Evolutionary conservation across 2,888 invertebrate genomes (phyloP), one percentile per base, ranked within the genome.

Genomic region (Chorisops tibialis): DNA sequence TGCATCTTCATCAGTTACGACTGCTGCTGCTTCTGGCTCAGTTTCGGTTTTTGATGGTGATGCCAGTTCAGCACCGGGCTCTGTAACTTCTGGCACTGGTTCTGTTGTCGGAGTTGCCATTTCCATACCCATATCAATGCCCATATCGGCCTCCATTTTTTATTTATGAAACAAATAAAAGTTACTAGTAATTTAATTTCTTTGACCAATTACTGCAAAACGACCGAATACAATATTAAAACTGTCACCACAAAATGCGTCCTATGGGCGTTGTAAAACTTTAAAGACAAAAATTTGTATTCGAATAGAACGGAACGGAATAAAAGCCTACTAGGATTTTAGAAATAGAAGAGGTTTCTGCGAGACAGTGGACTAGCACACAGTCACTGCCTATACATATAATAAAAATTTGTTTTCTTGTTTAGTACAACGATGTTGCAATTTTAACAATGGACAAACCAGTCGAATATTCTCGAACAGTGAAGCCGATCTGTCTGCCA

Each of bases 341-440:
- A 41, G 12, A n/a, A 41, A 41, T 14, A 41, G 6, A 41, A 41
- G 12, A 41, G 12, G 12, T 41, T n/a, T 30, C 7, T 24, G 5
- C 9, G 1, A 9, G 5, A 30, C 9, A 30, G 30, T 30, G 30
- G 9, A 30, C 5, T 9, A 30, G 30, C 2, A n/a, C 9, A 30
- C 30, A 30, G 30, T 30, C 5, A 7, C n/a, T n/a, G n/a, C n/a
- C n/a, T n/a, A n/a, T n/a, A n/a, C n/a, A n/a, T n/a, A 18, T 16
- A 47, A 47, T 18, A 19, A 16, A 9, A 11, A 18, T 18, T 49
- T 45, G 9, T 22, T 39, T 62, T 19, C 9, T 11, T 56, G 51
- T 21, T 50, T 74, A 90, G 85, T 91, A 91, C 77, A 90, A 93
- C 71, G 93, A 94, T 71, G 85, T 93, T 22, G 87, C 93, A 0